phyloP scores from a whole-genome alignment of 23 tunicate species.

The Corella eumyota region DNA sequence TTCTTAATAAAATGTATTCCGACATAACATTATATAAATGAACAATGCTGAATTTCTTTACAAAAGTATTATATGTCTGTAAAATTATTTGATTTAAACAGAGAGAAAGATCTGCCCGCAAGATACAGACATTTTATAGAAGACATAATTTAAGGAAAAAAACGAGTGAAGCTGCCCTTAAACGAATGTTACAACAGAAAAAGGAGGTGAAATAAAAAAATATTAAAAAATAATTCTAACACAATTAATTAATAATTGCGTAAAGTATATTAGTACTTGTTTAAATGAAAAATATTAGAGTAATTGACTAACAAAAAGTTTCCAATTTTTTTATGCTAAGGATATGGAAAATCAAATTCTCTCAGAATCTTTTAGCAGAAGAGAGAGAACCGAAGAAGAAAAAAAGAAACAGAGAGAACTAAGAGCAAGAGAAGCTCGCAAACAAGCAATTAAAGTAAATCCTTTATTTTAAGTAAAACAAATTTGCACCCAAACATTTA shows the following conservation, averaged over 20 bases:
- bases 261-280: not conserved
- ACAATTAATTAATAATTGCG: not conserved
- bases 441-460: slow-evolving; percentile 44
- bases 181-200: slow-evolving; percentile 48
- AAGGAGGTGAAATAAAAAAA: slow-evolving; percentile 11
- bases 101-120: slow-evolving; percentile 29
- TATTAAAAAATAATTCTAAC: not conserved
- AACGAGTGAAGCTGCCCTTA: slow-evolving; percentile 45
- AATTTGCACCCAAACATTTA: no score
- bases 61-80: no score
- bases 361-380: slow-evolving; percentile 20
- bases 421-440: slow-evolving; percentile 53
- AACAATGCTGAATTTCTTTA: no score
- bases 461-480: no score
- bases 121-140: slow-evolving; percentile 52
- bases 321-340: not conserved
- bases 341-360: slow-evolving; percentile 38
- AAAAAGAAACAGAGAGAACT: slow-evolving; percentile 49
- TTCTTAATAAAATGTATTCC: no score
- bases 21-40: no score
- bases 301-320: no score
- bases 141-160: slow-evolving; percentile 28
- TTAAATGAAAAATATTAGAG: not conserved
- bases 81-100: no score
- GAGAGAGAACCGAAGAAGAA: slow-evolving; percentile 54